Evolutionary conservation across 35 echinoderm and acorn worm species (phyloP).

Genomic region (Apostichopus californicus): DNA sequence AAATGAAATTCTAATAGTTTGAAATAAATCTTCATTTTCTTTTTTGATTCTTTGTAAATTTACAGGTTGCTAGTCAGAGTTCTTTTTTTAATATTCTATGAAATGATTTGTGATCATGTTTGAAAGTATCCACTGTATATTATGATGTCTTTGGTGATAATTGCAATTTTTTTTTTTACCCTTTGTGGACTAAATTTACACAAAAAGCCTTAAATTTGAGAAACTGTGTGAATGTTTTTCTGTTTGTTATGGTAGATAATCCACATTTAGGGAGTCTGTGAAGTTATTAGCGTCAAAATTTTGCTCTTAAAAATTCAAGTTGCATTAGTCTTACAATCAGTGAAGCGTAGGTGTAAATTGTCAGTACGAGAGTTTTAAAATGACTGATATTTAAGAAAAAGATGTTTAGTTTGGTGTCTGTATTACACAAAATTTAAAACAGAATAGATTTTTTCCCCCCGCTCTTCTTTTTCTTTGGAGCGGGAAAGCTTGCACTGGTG

Average conservation of each 20-base stretch:
- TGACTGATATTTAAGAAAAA: too few species aligned
- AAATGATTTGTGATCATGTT: conserved; percentile 7
- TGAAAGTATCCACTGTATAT: conserved; percentile 4
- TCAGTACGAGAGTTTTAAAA: too few species aligned
- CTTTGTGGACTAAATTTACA: background rate
- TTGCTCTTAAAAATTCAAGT: too few species aligned
- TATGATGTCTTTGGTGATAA: conserved; percentile 19
- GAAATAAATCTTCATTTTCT: conserved; percentile 33
- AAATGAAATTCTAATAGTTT: conserved; percentile 46
- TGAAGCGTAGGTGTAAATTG: too few species aligned
- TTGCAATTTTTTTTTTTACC: background rate
- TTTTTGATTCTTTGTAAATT: background rate
- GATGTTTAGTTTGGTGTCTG: too few species aligned
- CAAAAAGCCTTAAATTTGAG: conserved; percentile 4
- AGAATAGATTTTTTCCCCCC: too few species aligned
- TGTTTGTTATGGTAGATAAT: background rate
- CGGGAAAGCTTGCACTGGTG: too few species aligned
- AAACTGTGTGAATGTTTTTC: background rate
- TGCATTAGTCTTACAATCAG: too few species aligned
- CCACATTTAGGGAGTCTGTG: too few species aligned
- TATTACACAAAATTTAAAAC: too few species aligned
- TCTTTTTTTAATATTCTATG: background rate
- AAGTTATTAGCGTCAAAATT: too few species aligned
- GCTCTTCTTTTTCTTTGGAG: too few species aligned
- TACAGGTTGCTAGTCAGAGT: conserved; percentile 13